Conservation (phyloP, 2,888 invertebrate species). For the Cantharis rufa region DNA sequence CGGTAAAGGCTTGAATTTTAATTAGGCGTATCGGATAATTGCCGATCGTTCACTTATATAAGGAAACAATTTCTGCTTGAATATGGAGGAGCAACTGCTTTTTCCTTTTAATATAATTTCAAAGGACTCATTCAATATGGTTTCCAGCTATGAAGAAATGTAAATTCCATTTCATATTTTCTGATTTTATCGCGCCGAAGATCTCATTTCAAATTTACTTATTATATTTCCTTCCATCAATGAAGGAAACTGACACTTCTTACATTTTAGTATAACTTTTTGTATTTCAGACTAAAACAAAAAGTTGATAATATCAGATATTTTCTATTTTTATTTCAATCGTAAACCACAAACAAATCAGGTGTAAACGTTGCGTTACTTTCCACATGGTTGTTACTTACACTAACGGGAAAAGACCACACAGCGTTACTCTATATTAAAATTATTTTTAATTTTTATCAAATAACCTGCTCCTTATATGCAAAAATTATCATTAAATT, state of each 20-base stretch:
- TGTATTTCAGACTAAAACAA: no score
- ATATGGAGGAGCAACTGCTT: not conserved
- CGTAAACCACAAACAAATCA: constrained; percentile 33
- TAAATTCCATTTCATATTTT: not conserved
- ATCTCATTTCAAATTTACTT: not conserved
- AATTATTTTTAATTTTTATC: constrained; percentile 28
- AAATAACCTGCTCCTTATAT: constrained; percentile 17
- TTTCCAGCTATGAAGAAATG: not conserved
- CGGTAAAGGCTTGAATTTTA: constrained; percentile 16
- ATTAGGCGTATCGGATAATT: not conserved
- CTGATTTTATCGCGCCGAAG: not conserved
- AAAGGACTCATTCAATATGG: not conserved
- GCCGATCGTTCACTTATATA: not conserved
- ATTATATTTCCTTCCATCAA: not conserved
- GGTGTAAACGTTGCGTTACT: constrained; percentile 34
- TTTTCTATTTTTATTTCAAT: constrained; percentile 11
- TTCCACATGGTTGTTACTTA: constrained; percentile 24
- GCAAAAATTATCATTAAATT: constrained; percentile 28
- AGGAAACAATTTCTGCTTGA: not conserved
- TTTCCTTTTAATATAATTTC: not conserved
- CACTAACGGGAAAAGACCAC: constrained; percentile 39
- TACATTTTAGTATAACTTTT: not conserved
- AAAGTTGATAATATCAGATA: not conserved
- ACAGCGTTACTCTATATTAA: constrained; percentile 35
- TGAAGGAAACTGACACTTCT: not conserved